A percentile compares a stretch with the other conserved stretches of the same genome.
Evolutionary conservation across 2,888 invertebrate genomes (phyloP).

Genomic region (Drosophila fulvimacula): DNA sequence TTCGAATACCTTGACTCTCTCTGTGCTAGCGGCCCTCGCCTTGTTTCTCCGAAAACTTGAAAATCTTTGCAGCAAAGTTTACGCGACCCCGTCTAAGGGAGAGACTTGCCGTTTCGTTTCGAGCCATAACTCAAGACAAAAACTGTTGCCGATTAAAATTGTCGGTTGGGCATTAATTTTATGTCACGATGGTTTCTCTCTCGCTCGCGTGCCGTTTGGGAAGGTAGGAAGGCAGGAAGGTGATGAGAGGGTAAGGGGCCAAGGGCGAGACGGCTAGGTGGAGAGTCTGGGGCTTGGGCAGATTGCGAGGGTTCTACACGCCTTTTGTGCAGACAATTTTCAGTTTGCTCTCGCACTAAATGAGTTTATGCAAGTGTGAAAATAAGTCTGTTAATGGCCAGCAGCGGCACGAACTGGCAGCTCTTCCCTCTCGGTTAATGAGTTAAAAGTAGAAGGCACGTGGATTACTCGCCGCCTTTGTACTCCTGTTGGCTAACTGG

Average conservation of each 20-base stretch:
- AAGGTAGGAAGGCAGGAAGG: conserved; percentile 35
- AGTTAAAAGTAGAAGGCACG: conserved; percentile 77
- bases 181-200: conserved; percentile 73
- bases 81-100: conserved; percentile 40
- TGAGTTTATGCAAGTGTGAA: conserved; percentile 81
- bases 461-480: conserved; percentile 64
- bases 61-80: conserved; percentile 73
- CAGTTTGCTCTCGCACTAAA: conserved; percentile 70
- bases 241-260: background rate
- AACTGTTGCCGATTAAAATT: conserved; percentile 82
- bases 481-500: conserved; percentile 9
- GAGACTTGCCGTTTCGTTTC: conserved; percentile 31
- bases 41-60: conserved; percentile 49
- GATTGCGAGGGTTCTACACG: conserved; percentile 1
- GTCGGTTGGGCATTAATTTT: conserved; percentile 83
- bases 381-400: conserved; percentile 80
- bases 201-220: conserved; percentile 60
- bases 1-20: background rate
- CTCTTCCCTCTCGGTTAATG: conserved; percentile 65
- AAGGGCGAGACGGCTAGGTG: conserved; percentile 16
- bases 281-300: conserved; percentile 29
- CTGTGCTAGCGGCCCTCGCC: background rate
- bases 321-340: conserved; percentile 58
- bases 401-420: conserved; percentile 27
- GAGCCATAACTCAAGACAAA: conserved; percentile 77